Evolutionary conservation across 2,888 invertebrate genomes (phyloP), one percentile per base, ranked within the genome.

Genomic region (Xanthia togata): DNA sequence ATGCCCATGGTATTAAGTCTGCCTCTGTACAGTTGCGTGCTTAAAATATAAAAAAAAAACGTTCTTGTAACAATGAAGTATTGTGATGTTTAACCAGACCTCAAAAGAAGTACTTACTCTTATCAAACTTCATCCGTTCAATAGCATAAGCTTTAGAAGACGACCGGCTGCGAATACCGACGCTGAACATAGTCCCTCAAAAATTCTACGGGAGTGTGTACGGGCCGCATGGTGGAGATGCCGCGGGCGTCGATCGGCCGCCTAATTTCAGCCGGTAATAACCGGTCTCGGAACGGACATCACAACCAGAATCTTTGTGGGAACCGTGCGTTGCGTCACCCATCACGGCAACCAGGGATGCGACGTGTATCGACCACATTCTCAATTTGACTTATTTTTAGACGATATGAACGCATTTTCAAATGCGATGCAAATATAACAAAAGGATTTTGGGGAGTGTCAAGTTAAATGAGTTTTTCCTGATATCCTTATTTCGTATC

Each of bases 261-360:
- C 91, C 94, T 95, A 95, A 95, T 95, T 95, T 94, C 90, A 87
- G 80, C 82, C 92, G 90, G 93, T 95, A 94, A 95, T 95, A 94
- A 94, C 94, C 90, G 87, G 88, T 88, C 92, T 89, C 93, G 91
- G 88, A 83, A 88, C 89, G 92, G 90, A 92, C 92, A 92, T 91
- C 92, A 92, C 91, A 90, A 86, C 88, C 91, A 92, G 93, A 93
- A 96, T 96, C 96, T 96, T 96, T 96, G 96, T 95, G 95, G 94
- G 95, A 95, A 95, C 93, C 85, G 89, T 90, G 90, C 92, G 91
- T 89, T 90, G 91, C 90, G 88, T 90, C 84, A 88, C 83, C 84
- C 86, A 79, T 88, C 90, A 90, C 78, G 63, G 74, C 73, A 71
- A 68, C 70, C 67, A 93, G 91, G 93, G 93, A 67, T 92, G 92